phyloP scores from a whole-genome alignment of 23 tunicate species.

The Halocynthia aurantium region DNA sequence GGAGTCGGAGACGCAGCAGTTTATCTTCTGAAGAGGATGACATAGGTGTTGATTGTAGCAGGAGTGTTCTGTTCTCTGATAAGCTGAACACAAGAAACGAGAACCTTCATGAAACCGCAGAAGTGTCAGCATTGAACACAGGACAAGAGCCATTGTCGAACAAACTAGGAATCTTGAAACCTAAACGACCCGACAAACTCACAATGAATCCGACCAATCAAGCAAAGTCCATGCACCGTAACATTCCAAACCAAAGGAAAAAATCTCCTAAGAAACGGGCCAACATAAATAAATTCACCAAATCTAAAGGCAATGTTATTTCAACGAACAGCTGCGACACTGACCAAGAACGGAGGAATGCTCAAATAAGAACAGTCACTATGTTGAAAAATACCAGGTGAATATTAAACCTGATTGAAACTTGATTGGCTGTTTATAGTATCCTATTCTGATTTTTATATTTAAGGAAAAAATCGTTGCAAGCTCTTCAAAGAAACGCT shows the following conservation, averaged over 20 bases:
- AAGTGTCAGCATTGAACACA: too few relatives aligned
- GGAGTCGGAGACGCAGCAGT: slow-evolving; percentile 2
- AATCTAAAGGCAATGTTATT: not conserved
- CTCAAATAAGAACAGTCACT: slow-evolving; percentile 17
- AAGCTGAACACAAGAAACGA: too few relatives aligned
- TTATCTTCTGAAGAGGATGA: not conserved
- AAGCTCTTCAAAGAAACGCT: slow-evolving; percentile 19
- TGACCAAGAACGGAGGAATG: slow-evolving; percentile 18
- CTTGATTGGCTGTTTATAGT: not conserved
- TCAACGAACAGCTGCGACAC: not conserved
- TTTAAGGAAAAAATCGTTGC: slow-evolving; percentile 11
- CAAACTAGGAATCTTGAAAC: too few relatives aligned
- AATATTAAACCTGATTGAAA: not conserved
- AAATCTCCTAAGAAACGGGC: slow-evolving; percentile 9
- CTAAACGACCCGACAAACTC: too few relatives aligned
- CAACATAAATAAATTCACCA: not conserved
- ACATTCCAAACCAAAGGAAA: not conserved
- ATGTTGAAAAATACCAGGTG: slow-evolving; percentile 13
- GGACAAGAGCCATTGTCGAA: too few relatives aligned
- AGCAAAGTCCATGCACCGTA: too few relatives aligned
- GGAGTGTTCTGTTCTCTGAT: too few relatives aligned
- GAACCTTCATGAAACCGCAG: too few relatives aligned
- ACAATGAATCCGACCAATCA: too few relatives aligned
- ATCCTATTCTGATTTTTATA: not conserved
- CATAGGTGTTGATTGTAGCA: too few relatives aligned